These are phyloP conservation scores for Acipenser transmontanus DNA, from an alignment of 2,797 vertebrate species.

Conservation along the genomic window DNA sequence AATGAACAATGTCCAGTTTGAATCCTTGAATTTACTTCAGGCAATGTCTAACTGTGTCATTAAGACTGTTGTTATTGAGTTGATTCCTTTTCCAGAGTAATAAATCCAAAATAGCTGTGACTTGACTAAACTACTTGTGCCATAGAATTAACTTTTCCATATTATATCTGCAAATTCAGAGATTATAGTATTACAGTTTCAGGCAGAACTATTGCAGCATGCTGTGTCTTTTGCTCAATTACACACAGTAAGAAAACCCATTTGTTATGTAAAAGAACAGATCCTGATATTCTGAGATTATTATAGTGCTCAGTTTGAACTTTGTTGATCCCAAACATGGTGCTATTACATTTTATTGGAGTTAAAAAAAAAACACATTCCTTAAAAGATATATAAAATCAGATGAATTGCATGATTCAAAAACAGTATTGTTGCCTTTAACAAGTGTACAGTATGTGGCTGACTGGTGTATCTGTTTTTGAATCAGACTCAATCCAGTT, in stretches of 20 bases:
- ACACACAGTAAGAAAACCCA: neutral
- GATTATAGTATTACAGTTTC: slow-evolving; percentile 4
- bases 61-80: neutral
- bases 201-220: neutral
- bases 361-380: no score
- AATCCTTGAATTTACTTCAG: neutral
- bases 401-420: no score
- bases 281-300: neutral
- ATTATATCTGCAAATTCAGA: neutral
- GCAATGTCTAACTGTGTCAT: neutral
- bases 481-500: no score
- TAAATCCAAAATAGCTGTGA: slow-evolving; percentile 11
- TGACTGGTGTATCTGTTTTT: no score
- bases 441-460: no score
- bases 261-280: neutral
- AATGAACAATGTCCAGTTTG: no score
- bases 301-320: no score
- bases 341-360: no score
- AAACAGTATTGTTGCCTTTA: no score
- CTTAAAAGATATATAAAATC: no score
- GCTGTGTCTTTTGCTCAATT: neutral
- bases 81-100: slow-evolving; percentile 8
- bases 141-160: neutral
- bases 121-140: slow-evolving; percentile 11
- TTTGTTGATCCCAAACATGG: no score